Evolutionary conservation across 2,888 invertebrate genomes (phyloP), one percentile per base, ranked within the genome.

Genomic region (Dichetophora obliterata): DNA sequence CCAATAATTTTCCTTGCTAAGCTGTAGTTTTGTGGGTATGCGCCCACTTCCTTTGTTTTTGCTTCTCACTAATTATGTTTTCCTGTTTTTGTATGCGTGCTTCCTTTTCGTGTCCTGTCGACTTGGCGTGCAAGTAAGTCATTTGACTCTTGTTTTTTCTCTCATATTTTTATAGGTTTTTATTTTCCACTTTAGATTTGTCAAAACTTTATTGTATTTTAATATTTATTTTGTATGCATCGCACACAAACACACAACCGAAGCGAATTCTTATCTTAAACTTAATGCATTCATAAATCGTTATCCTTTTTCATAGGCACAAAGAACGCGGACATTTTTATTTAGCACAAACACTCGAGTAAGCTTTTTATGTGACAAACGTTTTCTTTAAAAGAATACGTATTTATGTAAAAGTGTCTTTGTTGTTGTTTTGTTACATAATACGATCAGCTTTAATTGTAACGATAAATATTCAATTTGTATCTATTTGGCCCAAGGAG

Each of bases 151-250:
- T 59, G 22, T 52, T 70, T 27, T 6, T 22, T 0, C 70, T 34
- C 6, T 11, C n/a, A 24, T 71, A 16, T 57, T 27, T 14, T 31
- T 63, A 19, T 65, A 59, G 54, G 48, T 52, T 63, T 50, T 61
- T 69, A 50, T 59, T 59, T 75, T 69, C 75, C 75, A 75, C 75
- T 75, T 75, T 75, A 75, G 75, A 75, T 75, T 75, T 75, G 61
- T 69, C 75, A 75, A 61, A 75, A 75, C 63, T 69, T 69, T 14
- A 37, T 24, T 48, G 37, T 24, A 68, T 37, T 75, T 68, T 57
- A 68, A 68, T 69, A 22, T 57, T 57, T 75, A 43, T 59, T 75
- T 75, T 50, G 24, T 50, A 14, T 69, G 8, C 48, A 2, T 52
- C 27, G 22, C 68, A 27, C 5, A 68, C 48, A 16, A 50, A 22